Conservation (phyloP, 2,113 vertebrate species). For the Alligator mississippiensis region DNA sequence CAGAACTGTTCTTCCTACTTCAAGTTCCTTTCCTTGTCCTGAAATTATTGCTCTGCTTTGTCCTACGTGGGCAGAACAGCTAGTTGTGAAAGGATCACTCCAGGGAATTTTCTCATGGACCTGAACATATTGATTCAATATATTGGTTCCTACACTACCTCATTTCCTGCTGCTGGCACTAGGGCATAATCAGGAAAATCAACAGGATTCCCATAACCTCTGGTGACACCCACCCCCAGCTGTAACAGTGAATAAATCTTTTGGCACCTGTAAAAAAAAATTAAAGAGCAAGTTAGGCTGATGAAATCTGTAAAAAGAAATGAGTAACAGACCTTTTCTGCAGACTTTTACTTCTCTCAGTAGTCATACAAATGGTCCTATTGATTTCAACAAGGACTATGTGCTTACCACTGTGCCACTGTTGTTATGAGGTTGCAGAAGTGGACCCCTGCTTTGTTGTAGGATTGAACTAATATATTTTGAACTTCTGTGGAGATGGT, state of each 20-base stretch:
- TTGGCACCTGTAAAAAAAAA: neutral
- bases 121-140: neutral
- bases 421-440: neutral
- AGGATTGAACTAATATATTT: neutral
- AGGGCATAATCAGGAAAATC: neutral
- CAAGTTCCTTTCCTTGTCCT: neutral
- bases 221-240: neutral
- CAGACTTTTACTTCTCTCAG: neutral
- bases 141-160: neutral
- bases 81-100: neutral
- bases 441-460: neutral
- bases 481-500: neutral
- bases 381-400: neutral
- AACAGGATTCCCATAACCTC: neutral
- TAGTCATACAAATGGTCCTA: neutral
- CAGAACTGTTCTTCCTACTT: neutral
- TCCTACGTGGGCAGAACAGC: neutral
- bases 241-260: neutral
- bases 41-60: neutral
- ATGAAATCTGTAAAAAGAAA: neutral
- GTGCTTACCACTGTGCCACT: fast-evolving
- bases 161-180: neutral
- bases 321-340: neutral
- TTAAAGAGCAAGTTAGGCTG: neutral
- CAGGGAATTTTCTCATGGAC: neutral